A percentile compares a stretch with the other conserved stretches of the same genome.
phyloP scores from a whole-genome alignment of 1,140 invertebrate species.

The Aricia agestis region DNA sequence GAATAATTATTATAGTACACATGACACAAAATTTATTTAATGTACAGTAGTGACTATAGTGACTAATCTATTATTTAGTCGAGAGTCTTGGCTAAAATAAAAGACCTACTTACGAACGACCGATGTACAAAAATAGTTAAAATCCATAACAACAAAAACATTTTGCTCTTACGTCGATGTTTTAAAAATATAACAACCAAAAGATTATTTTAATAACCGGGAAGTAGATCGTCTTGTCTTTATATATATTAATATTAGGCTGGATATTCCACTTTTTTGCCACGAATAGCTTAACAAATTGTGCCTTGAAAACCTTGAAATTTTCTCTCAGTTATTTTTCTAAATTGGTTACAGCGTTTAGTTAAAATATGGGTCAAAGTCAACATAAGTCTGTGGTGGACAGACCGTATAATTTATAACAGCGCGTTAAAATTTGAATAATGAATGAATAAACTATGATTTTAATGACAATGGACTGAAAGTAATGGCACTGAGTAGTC shows the following conservation, averaged over 20 bases:
- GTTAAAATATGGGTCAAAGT: neutral
- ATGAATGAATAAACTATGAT: neutral
- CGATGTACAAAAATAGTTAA: slow-evolving; percentile 14
- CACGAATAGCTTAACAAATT: too few species aligned
- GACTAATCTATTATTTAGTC: too few species aligned
- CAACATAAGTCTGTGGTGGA: neutral
- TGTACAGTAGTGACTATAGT: too few species aligned
- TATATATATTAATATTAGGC: too few species aligned
- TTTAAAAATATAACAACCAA: neutral
- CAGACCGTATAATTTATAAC: slow-evolving; percentile 1
- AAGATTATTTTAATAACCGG: neutral
- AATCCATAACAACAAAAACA: neutral
- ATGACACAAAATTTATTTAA: too few species aligned
- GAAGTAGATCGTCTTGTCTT: neutral
- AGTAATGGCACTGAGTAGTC: neutral
- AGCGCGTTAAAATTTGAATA: neutral
- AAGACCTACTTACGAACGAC: neutral
- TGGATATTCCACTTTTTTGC: too few species aligned
- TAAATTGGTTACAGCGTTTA: neutral
- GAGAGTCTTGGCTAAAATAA: neutral
- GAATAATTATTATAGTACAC: too few species aligned
- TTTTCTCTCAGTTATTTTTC: too few species aligned
- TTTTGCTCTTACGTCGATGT: neutral
- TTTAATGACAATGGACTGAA: neutral
- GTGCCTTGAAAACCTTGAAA: too few species aligned